phyloP scores from a whole-genome alignment of 1,140 invertebrate genomes.

The Caenorhabditis latens region DNA sequence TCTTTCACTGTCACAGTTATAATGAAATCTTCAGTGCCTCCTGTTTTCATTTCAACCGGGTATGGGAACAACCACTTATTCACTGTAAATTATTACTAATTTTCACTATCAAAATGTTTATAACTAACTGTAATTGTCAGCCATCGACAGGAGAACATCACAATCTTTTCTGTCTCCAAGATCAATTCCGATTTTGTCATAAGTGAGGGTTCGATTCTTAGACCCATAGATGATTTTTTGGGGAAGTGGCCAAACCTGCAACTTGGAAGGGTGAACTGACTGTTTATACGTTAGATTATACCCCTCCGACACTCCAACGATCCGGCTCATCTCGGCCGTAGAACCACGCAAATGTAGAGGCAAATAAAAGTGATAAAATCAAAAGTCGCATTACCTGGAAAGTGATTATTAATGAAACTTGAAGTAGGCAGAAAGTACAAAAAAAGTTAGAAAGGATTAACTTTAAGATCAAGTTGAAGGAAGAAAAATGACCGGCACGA shows the following conservation, averaged over 20 bases:
- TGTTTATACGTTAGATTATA: neutral
- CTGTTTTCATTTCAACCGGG: constrained; percentile 54
- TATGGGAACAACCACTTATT: constrained; percentile 66
- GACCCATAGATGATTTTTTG: constrained; percentile 64
- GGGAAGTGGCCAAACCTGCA: constrained; percentile 66
- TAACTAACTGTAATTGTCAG: constrained; percentile 62
- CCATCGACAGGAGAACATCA: constrained; percentile 47
- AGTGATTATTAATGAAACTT: neutral
- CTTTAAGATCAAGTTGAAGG: constrained; percentile 9
- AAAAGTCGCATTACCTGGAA: constrained; percentile 33
- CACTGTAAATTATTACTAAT: constrained; percentile 16
- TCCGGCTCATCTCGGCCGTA: constrained; percentile 59
- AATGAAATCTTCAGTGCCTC: constrained; percentile 64
- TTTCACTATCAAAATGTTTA: neutral
- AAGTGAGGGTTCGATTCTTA: constrained; percentile 62
- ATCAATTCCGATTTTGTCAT: constrained; percentile 66
- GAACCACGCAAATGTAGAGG: constrained; percentile 53
- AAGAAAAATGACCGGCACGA: constrained; percentile 38
- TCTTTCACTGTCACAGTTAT: constrained; percentile 59
- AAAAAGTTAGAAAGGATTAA: neutral
- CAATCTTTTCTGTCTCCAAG: constrained; percentile 66
- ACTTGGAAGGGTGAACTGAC: neutral
- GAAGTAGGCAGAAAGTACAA: neutral
- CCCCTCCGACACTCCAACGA: constrained; percentile 62
- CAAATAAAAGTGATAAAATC: neutral